Conservation (phyloP, 1,140 invertebrate species). For the Coenobita brevimanus region DNA sequence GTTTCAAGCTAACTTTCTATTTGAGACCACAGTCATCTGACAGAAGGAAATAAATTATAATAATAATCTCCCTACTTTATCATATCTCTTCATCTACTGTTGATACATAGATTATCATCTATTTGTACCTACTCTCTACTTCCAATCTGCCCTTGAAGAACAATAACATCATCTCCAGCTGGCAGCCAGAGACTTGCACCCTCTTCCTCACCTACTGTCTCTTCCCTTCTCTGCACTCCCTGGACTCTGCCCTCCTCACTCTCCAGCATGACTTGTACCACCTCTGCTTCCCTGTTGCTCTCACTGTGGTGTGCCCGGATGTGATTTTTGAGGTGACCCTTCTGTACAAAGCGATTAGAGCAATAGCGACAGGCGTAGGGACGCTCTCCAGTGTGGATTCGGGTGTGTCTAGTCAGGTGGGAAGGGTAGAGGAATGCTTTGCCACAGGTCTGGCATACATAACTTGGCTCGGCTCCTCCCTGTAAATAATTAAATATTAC, state of each 20-base stretch:
- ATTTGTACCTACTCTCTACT: neutral
- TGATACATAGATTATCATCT: too few relatives aligned
- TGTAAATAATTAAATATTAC: neutral
- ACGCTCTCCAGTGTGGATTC: conserved; percentile 70
- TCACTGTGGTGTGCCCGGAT: conserved; percentile 41
- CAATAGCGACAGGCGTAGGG: conserved; percentile 81
- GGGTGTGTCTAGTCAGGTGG: conserved; percentile 70
- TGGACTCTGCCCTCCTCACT: neutral
- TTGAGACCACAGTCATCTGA: too few relatives aligned
- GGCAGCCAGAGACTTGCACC: neutral
- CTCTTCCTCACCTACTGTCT: neutral
- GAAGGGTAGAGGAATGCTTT: conserved; percentile 70
- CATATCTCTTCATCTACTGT: too few relatives aligned
- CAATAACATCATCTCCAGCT: neutral
- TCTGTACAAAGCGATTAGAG: conserved; percentile 67
- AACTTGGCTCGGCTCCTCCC: neutral
- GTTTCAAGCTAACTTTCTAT: too few relatives aligned
- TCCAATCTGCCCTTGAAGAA: neutral
- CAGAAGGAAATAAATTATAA: too few relatives aligned
- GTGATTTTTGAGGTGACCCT: conserved; percentile 59
- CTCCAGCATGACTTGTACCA: too few relatives aligned
- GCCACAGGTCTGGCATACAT: conserved; percentile 69
- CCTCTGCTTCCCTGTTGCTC: neutral
- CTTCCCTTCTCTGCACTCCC: neutral
- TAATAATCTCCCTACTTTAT: too few relatives aligned